phyloP scores from a whole-genome alignment of 2,888 invertebrate species.

The Papilio elwesi region DNA sequence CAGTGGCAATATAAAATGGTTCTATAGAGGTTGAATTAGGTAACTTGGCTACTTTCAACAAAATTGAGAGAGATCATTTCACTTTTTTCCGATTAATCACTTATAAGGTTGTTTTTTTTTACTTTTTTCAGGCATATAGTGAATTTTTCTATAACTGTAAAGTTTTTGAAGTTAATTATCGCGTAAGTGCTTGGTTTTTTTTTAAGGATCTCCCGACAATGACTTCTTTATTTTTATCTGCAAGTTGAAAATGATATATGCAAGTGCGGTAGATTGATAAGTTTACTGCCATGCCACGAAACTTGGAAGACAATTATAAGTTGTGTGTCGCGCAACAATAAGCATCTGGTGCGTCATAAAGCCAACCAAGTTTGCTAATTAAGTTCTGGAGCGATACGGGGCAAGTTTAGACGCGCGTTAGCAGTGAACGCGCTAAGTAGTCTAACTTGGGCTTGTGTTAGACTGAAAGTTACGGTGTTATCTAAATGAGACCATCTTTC shows the following conservation, averaged over 20 bases:
- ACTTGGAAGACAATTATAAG: slow-evolving; percentile 49
- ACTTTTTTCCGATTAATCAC: too few relatives aligned
- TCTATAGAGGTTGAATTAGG: too few relatives aligned
- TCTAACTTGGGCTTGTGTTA: slow-evolving; percentile 71
- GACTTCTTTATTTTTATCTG: background rate
- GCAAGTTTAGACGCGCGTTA: slow-evolving; percentile 63
- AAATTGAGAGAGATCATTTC: too few relatives aligned
- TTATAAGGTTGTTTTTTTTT: too few relatives aligned
- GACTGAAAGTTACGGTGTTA: slow-evolving; percentile 82
- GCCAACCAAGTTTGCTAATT: slow-evolving; percentile 65
- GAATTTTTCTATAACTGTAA: too few relatives aligned
- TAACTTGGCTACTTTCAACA: too few relatives aligned
- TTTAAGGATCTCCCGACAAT: background rate
- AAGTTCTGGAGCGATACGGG: slow-evolving; percentile 52
- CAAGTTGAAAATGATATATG: background rate
- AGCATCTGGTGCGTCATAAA: slow-evolving; percentile 58
- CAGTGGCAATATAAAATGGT: too few relatives aligned
- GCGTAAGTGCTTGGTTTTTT: background rate
- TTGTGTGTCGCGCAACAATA: slow-evolving; percentile 49
- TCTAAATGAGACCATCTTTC: slow-evolving; percentile 84
- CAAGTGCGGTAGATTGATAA: slow-evolving; percentile 22
- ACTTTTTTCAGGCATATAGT: too few relatives aligned
- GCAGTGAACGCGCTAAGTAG: slow-evolving; percentile 71
- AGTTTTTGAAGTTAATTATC: too few relatives aligned
- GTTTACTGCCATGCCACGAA: slow-evolving; percentile 11